A percentile compares a stretch with the other conserved stretches of the same genome.
Conservation (phyloP, 2,797 vertebrate genomes). For the Saxicola maurus region DNA sequence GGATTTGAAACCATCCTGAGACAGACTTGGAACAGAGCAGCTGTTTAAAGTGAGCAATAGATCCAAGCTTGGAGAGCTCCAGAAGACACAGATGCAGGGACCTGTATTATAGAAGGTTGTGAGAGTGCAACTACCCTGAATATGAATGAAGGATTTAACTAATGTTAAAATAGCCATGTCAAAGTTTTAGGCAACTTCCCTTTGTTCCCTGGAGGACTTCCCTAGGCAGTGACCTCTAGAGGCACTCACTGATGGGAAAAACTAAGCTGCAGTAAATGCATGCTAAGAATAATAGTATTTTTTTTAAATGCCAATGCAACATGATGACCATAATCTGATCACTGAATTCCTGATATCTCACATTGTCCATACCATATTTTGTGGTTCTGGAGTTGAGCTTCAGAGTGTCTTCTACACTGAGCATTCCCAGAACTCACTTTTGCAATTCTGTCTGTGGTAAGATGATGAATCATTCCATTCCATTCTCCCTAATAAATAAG, state of each 20-base stretch:
- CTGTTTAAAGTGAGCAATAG: not conserved
- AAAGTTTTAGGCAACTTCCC: not conserved
- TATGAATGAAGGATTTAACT: not conserved
- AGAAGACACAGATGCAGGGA: not conserved
- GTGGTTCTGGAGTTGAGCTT: not conserved
- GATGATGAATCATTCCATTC: rapidly evolving
- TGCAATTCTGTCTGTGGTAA: not conserved
- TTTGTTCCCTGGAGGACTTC: not conserved
- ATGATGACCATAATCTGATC: not conserved
- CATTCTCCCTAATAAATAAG: not conserved
- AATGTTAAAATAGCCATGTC: not conserved
- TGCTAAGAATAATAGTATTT: not conserved
- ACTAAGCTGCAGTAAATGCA: not conserved
- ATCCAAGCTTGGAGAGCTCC: rapidly evolving
- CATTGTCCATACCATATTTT: not conserved
- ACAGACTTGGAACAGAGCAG: not conserved
- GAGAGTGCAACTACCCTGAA: not conserved
- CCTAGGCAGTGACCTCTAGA: not conserved
- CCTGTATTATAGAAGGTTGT: not conserved
- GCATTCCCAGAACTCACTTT: not conserved
- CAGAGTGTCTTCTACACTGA: not conserved
- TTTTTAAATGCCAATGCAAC: not conserved
- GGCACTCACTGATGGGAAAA: not conserved
- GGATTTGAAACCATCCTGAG: not conserved
- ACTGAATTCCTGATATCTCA: not conserved